Percentiles rank a stretch among this genome's conserved stretches.
Conservation (phyloP, 2,797 vertebrate species). For the Cossypha dichroa region DNA sequence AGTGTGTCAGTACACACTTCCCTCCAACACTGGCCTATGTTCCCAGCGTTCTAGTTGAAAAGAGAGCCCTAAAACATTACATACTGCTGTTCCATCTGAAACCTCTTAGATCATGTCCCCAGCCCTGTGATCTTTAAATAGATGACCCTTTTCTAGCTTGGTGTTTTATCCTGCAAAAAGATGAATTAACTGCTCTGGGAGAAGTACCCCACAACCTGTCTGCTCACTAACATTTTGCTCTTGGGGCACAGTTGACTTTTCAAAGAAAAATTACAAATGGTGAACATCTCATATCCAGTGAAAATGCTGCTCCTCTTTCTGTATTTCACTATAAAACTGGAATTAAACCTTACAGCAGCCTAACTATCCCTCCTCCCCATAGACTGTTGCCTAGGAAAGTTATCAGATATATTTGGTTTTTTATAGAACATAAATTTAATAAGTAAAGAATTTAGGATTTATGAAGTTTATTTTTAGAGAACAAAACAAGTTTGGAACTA, state of each 20-base stretch:
- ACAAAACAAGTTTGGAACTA: neutral
- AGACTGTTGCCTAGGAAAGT: neutral
- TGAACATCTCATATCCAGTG: neutral
- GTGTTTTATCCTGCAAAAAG: neutral
- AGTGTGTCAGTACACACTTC: neutral
- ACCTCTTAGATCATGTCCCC: neutral
- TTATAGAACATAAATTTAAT: neutral
- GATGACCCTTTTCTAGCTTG: neutral
- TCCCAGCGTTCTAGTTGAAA: neutral
- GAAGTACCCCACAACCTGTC: neutral
- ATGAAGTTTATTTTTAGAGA: constrained; percentile 7
- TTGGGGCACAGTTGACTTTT: neutral
- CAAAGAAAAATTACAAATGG: neutral
- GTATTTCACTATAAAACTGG: neutral
- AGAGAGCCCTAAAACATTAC: neutral
- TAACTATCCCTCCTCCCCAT: neutral
- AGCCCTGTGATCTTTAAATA: neutral
- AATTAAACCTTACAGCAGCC: neutral
- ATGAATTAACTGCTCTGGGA: neutral
- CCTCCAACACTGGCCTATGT: neutral
- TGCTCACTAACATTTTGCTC: neutral
- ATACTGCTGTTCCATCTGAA: neutral
- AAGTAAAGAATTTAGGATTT: neutral
- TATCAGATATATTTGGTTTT: neutral
- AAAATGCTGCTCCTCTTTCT: neutral